These are phyloP conservation scores for Lasioglossum zephyrum DNA, from an alignment of 2,888 invertebrate species.

Conservation along the genomic window DNA sequence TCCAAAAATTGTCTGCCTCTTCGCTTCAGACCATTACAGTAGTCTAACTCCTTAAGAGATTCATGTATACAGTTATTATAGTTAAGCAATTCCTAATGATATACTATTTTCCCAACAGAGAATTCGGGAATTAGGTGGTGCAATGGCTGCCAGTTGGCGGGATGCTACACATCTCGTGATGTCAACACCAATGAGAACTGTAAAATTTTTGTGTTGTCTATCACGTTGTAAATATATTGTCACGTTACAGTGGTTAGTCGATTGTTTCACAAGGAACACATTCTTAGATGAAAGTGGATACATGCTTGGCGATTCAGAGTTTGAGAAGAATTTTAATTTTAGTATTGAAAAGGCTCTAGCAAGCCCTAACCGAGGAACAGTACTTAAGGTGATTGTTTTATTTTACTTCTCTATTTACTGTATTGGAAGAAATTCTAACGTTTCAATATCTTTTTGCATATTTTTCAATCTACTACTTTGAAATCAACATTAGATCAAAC, in stretches of 20 bases:
- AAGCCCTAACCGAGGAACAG: constrained; percentile 88
- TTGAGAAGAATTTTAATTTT: constrained; percentile 93
- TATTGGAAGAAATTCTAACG: background rate
- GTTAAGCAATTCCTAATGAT: constrained; percentile 15
- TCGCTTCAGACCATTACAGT: background rate
- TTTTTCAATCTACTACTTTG: background rate
- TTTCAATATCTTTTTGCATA: background rate
- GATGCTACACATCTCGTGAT: constrained; percentile 96
- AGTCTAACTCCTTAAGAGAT: background rate
- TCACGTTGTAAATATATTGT: constrained; percentile 93
- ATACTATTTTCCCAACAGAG: constrained; percentile 82
- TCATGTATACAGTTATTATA: background rate
- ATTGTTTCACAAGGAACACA: constrained; percentile 91
- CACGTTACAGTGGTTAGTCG: constrained; percentile 93
- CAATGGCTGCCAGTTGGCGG: constrained; percentile 89
- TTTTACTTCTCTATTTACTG: background rate
- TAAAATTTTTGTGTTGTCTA: constrained; percentile 94
- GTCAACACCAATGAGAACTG: constrained; percentile 91
- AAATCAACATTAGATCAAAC: background rate
- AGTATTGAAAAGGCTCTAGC: constrained; percentile 92
- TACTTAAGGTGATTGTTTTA: constrained; percentile 87
- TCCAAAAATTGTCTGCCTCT: background rate
- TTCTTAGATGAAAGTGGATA: constrained; percentile 93
- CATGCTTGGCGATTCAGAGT: constrained; percentile 90
- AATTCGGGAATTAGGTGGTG: constrained; percentile 92